phyloP scores from a whole-genome alignment of 2,797 vertebrate genomes.

The Sylvia borin region DNA sequence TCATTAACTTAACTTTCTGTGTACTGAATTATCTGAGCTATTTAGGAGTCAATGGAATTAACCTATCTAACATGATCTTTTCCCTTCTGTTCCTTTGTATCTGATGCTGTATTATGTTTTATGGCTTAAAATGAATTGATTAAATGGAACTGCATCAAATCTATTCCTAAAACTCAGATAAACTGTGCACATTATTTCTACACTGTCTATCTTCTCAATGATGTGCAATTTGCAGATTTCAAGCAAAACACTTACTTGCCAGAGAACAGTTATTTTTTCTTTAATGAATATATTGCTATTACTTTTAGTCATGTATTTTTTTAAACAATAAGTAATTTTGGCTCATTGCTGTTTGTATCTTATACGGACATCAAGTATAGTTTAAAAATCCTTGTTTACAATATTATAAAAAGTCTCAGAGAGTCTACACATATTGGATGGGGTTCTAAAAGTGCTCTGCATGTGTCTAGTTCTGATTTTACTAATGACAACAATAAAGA shows the following conservation, averaged over 20 bases:
- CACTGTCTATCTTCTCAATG: not conserved
- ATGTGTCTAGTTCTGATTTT: not conserved
- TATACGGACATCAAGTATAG: not conserved
- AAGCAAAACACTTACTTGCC: not conserved
- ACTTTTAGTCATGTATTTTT: not conserved
- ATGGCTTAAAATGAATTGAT: not conserved
- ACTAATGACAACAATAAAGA: not conserved
- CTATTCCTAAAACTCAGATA: not conserved
- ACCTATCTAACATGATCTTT: not conserved
- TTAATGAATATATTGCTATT: not conserved
- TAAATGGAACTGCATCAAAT: not conserved
- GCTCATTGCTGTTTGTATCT: not conserved
- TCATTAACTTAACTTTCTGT: not conserved
- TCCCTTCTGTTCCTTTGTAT: not conserved
- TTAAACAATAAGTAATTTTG: not conserved
- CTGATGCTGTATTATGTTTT: not conserved
- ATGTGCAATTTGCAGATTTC: not conserved
- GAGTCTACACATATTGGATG: not conserved
- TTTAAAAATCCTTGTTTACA: not conserved
- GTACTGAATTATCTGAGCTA: not conserved
- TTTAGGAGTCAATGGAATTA: not conserved
- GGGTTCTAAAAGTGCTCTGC: not conserved
- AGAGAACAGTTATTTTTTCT: not conserved
- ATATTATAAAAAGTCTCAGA: not conserved
- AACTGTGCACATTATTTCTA: not conserved